phyloP scores from a whole-genome alignment of 1,140 invertebrate genomes.

The Yoshiicerus persimilis region DNA sequence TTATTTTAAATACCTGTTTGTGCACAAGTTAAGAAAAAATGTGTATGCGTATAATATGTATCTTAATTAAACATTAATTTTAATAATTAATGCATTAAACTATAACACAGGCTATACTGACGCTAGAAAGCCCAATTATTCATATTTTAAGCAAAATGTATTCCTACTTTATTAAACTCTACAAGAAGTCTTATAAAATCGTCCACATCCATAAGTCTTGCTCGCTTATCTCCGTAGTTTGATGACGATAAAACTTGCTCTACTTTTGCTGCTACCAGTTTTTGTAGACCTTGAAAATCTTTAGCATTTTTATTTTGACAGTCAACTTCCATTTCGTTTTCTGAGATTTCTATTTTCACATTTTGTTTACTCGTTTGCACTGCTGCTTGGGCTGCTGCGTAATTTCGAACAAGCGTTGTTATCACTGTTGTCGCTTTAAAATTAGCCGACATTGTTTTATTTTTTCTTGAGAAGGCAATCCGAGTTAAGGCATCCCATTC shows the following conservation, averaged over 20 bases:
- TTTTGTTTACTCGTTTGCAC: neutral
- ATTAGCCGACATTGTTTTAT: conserved; percentile 83
- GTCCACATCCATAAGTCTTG: conserved; percentile 93
- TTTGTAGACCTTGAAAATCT: conserved; percentile 32
- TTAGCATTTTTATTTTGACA: neutral
- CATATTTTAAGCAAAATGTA: conserved; percentile 75
- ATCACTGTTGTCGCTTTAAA: conserved; percentile 84
- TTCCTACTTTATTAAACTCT: conserved; percentile 82
- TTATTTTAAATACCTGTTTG: no score
- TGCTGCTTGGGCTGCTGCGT: conserved; percentile 65
- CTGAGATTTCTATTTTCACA: neutral
- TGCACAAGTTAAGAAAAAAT: no score
- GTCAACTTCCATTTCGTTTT: neutral
- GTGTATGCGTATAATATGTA: no score
- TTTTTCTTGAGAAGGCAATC: conserved; percentile 93
- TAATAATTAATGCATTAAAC: no score
- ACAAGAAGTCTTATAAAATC: conserved; percentile 80
- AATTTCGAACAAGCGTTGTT: conserved; percentile 88
- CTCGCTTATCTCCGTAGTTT: conserved; percentile 76
- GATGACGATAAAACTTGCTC: conserved; percentile 68
- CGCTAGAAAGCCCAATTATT: neutral
- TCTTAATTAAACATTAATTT: no score
- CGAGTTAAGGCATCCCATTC: conserved; percentile 98
- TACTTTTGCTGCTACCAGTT: conserved; percentile 62
- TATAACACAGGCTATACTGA: no score